Base-by-base conservation (phyloP, 2,797 vertebrate species). In the Dicrostonyx torquatus region DNA sequence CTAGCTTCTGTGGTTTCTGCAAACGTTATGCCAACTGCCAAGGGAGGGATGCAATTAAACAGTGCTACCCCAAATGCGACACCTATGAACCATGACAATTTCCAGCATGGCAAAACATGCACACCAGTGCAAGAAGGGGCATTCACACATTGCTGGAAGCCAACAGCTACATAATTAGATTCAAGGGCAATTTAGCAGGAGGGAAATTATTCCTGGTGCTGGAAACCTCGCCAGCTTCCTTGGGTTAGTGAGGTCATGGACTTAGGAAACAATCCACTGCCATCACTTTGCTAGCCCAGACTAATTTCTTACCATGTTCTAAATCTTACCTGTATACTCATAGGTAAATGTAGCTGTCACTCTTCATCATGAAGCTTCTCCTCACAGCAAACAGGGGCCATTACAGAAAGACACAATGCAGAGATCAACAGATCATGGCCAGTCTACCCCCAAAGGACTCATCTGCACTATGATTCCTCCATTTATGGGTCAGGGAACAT, bases 371-470 rank as follows among this genome's bases (percentile, higher is more conserved):
- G 34, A 68, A 50, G 34, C 31, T 68, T 68, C 64, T 50, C 62
- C 24, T 66, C n/a, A 50, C 12, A 68, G 45, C 20, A 50, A 85
- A 12, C 26, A 45, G 34, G 29, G 40, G n/a, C 34, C 31, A n/a
- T 15, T n/a, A 20, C 12, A 68, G 34, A 68, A 26, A 68, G 62
- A 13, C 20, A 68, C 43, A 50, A 50, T 2, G 22, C 17, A 83
- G 15, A 45, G 80, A 83, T 20, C 17, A 48, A 48, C 12, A 50
- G 62, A 85, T 6, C 4, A 10, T 3, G 31, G 31, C 31, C 13
- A 9, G 4, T 6, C 43, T 13, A 7, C 1, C 4, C 29, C 6
- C 7, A 68, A 26, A 34, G 43, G 7, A 24, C 20, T 34, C 6
- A n/a, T 50, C 6, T 68, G 4, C 12, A n/a, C 9, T 66, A 4